Evolutionary conservation across 2,888 invertebrate genomes (phyloP), one percentile per base, ranked within the genome.

Genomic region (Cephus sareptanus): DNA sequence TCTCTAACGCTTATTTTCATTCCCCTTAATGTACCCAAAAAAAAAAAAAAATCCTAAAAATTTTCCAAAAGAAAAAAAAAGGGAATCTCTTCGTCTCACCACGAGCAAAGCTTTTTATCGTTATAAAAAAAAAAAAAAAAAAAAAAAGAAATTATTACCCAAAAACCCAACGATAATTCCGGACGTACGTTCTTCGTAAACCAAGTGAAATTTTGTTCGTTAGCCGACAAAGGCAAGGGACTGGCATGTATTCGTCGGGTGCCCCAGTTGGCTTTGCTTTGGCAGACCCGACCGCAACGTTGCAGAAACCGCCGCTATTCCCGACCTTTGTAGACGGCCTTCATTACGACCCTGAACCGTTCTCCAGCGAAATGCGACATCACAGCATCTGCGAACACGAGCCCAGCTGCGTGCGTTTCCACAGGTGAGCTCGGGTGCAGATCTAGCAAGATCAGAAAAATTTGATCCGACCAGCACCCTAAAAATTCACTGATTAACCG

Each of bases 291-390:
- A 88, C 88, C 79, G 88, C 90, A 73, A 87, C 89, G 4, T 80
- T 92, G 81, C 90, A 92, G 77, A 92, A 93, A 83, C 88, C 92
- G 23, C 83, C 92, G 31, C 88, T 93, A 30, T 93, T 92, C 85
- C 92, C 92, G 73, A 87, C 89, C 77, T 93, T 91, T 85, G 91
- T 89, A 75, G 92, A 92, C 73, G 92, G 91, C 77, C 86, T 92
- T 73, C 91, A 90, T 76, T 90, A 91, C 81, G 92, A 92, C 76
- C 89, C 90, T 15, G 89, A 90, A 75, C 90, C 89, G 70, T 86
- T 91, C 82, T 86, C 89, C 33, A 87, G 86, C 71, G 87, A 89
- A 79, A 79, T 87, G 35, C 85, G 89, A 76, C 87, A 87, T 73
- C 86, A 86, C 77, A 89, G 89, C 79, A 83, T 89, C 75, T 88